Percentiles rank a stretch among this genome's conserved stretches.
Conservation (phyloP, 2,113 vertebrate genomes). For the Bujurquina vittata region DNA sequence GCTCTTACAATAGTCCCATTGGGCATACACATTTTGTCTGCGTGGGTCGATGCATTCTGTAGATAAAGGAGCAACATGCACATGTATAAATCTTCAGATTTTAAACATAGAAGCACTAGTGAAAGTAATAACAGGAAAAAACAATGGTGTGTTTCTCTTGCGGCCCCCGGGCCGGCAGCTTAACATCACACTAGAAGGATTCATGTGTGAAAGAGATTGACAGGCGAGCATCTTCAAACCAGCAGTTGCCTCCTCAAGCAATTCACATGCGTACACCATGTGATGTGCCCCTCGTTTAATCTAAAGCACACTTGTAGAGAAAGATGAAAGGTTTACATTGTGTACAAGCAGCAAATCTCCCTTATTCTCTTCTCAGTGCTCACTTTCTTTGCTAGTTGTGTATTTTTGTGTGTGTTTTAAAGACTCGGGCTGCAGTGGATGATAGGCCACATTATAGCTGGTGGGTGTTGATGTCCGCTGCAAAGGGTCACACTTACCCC, state of each 20-base stretch:
- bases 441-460: slow-evolving; percentile 26
- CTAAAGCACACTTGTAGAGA: not conserved
- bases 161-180: slow-evolving; percentile 48
- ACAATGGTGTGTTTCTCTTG: slow-evolving; percentile 47
- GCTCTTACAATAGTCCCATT: slow-evolving; percentile 34
- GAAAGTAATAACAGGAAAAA: slow-evolving; percentile 40
- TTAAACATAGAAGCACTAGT: slow-evolving; percentile 43
- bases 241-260: slow-evolving; percentile 49
- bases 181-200: slow-evolving; percentile 47
- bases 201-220: slow-evolving; percentile 62
- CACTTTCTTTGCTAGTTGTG: not conserved
- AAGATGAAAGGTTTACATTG: not conserved
- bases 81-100: slow-evolving; percentile 66
- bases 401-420: not conserved
- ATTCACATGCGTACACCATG: slow-evolving; percentile 50
- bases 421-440: slow-evolving; percentile 2
- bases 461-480: slow-evolving; percentile 32
- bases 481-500: slow-evolving; percentile 49
- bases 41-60: slow-evolving; percentile 66
- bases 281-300: slow-evolving; percentile 23
- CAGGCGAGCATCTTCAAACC: slow-evolving; percentile 53
- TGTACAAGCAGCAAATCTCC: not conserved
- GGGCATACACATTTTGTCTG: slow-evolving; percentile 37
- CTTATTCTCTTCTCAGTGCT: not conserved
- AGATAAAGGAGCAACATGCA: slow-evolving; percentile 63